Conservation (phyloP, 2,113 vertebrate genomes). For the Pluvianellus socialis region DNA sequence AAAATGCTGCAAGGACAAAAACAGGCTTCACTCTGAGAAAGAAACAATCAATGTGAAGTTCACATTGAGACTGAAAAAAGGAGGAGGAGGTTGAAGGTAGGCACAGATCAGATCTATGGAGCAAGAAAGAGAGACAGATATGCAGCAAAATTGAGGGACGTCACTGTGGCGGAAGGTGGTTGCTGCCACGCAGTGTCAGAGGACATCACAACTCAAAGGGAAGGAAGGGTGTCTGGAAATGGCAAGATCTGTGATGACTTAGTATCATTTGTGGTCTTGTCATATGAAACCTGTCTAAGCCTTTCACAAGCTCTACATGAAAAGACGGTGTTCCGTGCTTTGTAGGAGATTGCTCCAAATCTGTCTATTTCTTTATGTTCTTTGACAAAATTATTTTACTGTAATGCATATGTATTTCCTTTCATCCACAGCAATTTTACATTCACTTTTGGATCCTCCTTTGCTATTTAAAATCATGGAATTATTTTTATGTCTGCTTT, state of each 20-base stretch:
- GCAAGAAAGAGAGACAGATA: neutral
- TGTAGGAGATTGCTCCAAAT: neutral
- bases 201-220: neutral
- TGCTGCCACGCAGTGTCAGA: neutral
- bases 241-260: neutral
- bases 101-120: neutral
- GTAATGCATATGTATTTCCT: neutral
- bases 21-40: neutral
- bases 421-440: neutral
- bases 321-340: neutral
- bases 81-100: neutral
- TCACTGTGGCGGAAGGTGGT: neutral
- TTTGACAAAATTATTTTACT: neutral
- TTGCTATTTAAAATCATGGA: neutral
- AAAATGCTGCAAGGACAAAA: constrained; percentile 79
- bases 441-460: neutral
- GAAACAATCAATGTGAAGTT: neutral
- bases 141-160: neutral
- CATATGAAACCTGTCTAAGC: neutral
- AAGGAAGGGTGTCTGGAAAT: neutral
- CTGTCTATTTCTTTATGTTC: neutral
- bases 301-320: neutral
- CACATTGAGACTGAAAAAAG: neutral
- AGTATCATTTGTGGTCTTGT: neutral
- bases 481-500: neutral